phyloP scores from a whole-genome alignment of 1,140 invertebrate species.

The Hyphantria cunea region DNA sequence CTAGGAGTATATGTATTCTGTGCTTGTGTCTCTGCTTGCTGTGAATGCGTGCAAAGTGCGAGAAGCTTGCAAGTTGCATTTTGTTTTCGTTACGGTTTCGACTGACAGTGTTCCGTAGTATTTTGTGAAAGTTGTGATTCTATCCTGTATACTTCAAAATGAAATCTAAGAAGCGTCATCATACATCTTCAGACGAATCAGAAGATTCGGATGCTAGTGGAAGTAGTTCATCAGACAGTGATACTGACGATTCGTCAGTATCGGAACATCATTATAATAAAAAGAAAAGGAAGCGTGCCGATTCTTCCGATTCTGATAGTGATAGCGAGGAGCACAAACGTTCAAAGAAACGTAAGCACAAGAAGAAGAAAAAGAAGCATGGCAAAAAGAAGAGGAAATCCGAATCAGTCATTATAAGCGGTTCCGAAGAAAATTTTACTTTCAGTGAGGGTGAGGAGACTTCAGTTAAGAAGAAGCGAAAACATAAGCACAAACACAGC shows the following conservation, averaged over 20 bases:
- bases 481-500: slow-evolving; percentile 74
- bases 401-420: slow-evolving; percentile 50
- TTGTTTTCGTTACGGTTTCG: neutral
- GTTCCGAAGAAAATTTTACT: slow-evolving; percentile 54
- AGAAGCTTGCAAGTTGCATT: neutral
- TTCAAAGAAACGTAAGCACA: slow-evolving; percentile 75
- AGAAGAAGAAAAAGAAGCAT: slow-evolving; percentile 80
- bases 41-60: neutral
- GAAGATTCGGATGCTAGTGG: slow-evolving; percentile 62
- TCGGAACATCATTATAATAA: slow-evolving; percentile 65
- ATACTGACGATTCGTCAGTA: slow-evolving; percentile 66
- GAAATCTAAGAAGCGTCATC: slow-evolving; percentile 74
- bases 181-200: slow-evolving; percentile 68
- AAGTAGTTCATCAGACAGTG: slow-evolving; percentile 69
- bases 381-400: slow-evolving; percentile 70
- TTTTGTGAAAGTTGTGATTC: neutral
- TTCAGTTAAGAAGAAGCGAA: slow-evolving; percentile 66
- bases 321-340: slow-evolving; percentile 68
- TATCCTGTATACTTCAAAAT: slow-evolving; percentile 33
- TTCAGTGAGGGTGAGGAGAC: slow-evolving; percentile 71
- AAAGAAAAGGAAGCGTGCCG: slow-evolving; percentile 74
- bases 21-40: too few species aligned
- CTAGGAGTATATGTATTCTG: too few species aligned
- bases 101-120: too few species aligned
- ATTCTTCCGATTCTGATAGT: slow-evolving; percentile 70